Conservation (phyloP, 2,113 vertebrate genomes). For the Morone chrysops region DNA sequence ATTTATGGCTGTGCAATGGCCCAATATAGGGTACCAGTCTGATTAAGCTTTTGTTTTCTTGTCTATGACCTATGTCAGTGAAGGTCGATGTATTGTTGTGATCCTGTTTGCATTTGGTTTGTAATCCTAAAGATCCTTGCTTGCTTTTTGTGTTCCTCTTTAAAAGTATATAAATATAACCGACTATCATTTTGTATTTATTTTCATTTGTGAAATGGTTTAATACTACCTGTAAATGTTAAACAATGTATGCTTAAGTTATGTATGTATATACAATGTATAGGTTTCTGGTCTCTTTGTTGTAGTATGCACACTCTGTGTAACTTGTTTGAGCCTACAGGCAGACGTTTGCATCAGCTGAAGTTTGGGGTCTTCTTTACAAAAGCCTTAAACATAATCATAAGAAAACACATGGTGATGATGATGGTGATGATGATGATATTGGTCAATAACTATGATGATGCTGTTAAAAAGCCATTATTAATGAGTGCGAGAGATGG, state of each 20-base stretch:
- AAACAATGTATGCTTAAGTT: constrained; percentile 82
- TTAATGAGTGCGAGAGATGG: constrained; percentile 46
- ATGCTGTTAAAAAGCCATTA: constrained; percentile 71
- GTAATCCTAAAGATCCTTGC: constrained; percentile 68
- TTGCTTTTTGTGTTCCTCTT: constrained; percentile 79
- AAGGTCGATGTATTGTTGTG: constrained; percentile 70
- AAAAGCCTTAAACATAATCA: constrained; percentile 80
- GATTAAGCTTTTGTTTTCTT: constrained; percentile 74
- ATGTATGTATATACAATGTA: constrained; percentile 85
- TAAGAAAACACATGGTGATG: constrained; percentile 40
- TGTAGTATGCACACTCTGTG: constrained; percentile 77
- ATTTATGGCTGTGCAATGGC: constrained; percentile 48
- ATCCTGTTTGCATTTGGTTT: constrained; percentile 73
- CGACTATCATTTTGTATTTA: constrained; percentile 82
- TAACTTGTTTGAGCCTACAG: constrained; percentile 69
- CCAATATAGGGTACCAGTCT: constrained; percentile 75
- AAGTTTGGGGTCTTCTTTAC: constrained; percentile 73
- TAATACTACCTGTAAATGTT: constrained; percentile 80
- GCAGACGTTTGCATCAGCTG: constrained; percentile 66
- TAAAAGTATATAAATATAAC: constrained; percentile 60
- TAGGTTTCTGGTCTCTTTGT: constrained; percentile 75
- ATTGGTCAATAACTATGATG: constrained; percentile 64
- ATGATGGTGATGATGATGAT: constrained; percentile 23
- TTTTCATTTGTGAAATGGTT: constrained; percentile 82
- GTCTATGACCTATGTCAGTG: constrained; percentile 63